These are phyloP conservation scores for Lithosia quadra DNA, from an alignment of 2,888 invertebrate species.

Conservation along the genomic window DNA sequence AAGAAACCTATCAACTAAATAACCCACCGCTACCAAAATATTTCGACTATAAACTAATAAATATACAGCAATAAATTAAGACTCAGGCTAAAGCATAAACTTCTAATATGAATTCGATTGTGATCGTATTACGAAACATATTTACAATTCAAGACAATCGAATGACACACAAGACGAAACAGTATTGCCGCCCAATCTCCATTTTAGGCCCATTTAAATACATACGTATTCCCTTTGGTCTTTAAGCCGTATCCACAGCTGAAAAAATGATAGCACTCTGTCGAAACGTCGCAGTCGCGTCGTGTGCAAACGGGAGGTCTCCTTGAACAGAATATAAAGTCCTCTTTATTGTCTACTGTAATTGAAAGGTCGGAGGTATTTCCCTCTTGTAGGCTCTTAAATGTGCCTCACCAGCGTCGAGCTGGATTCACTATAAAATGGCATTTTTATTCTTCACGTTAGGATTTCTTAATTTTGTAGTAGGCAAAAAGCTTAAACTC, in stretches of 20 bases:
- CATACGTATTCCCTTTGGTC: conserved; percentile 24
- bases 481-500: conserved; percentile 24
- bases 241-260: conserved; percentile 26
- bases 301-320: conserved; percentile 52
- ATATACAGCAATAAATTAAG: background rate
- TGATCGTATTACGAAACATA: background rate
- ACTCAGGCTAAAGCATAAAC: background rate
- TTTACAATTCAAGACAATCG: background rate
- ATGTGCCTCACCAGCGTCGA: conserved; percentile 72
- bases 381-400: conserved; percentile 71
- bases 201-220: conserved; percentile 14
- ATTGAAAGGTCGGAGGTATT: conserved; percentile 81
- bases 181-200: background rate
- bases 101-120: background rate
- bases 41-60: background rate
- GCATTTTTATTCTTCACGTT: conserved; percentile 65
- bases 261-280: conserved; percentile 53
- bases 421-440: conserved; percentile 55
- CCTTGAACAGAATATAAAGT: conserved; percentile 73
- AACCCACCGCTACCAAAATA: background rate
- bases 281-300: conserved; percentile 50
- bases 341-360: conserved; percentile 82
- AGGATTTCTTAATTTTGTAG: conserved; percentile 59
- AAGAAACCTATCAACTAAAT: background rate
- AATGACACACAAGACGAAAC: background rate